Percentiles rank a stretch among this genome's conserved stretches.
phyloP scores from a whole-genome alignment of 2,113 vertebrate species.

The Grallaria varia region DNA sequence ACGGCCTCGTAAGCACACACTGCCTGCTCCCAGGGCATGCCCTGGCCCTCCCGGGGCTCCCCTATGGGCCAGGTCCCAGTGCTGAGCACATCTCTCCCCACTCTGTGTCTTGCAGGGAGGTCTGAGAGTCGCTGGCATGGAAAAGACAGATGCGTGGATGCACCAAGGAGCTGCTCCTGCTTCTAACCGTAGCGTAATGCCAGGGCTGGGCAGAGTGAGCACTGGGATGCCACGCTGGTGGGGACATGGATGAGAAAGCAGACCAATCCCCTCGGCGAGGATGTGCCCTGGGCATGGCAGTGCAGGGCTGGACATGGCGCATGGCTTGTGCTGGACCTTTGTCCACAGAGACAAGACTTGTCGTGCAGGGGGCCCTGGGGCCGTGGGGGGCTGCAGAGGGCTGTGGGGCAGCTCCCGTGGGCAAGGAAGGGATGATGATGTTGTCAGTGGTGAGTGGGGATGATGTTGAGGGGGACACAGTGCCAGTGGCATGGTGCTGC shows the following conservation, averaged over 20 bases:
- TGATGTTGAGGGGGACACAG: neutral
- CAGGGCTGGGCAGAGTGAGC: neutral
- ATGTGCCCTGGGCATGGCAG: fast-evolving
- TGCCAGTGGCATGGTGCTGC: neutral
- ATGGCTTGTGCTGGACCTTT: neutral
- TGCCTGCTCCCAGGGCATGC: fast-evolving
- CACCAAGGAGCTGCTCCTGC: neutral
- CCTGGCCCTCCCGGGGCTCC: neutral
- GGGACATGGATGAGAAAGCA: neutral
- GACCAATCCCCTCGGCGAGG: neutral
- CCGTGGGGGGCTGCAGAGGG: neutral
- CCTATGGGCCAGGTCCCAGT: fast-evolving
- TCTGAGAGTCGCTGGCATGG: neutral
- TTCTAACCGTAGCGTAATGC: neutral
- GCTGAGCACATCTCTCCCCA: neutral
- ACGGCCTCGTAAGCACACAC: conserved; percentile 88
- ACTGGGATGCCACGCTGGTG: neutral
- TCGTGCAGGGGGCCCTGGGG: neutral
- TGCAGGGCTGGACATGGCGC: neutral
- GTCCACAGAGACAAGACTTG: neutral
- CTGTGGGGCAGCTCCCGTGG: neutral
- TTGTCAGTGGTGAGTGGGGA: neutral
- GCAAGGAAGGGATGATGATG: neutral
- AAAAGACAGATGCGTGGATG: neutral
- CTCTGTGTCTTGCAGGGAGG: conserved; percentile 50